A percentile compares a stretch with the other conserved stretches of the same genome.
These are phyloP conservation scores for Mirounga angustirostris DNA, from an alignment of 2,113 vertebrate genomes.

Conservation along the genomic window DNA sequence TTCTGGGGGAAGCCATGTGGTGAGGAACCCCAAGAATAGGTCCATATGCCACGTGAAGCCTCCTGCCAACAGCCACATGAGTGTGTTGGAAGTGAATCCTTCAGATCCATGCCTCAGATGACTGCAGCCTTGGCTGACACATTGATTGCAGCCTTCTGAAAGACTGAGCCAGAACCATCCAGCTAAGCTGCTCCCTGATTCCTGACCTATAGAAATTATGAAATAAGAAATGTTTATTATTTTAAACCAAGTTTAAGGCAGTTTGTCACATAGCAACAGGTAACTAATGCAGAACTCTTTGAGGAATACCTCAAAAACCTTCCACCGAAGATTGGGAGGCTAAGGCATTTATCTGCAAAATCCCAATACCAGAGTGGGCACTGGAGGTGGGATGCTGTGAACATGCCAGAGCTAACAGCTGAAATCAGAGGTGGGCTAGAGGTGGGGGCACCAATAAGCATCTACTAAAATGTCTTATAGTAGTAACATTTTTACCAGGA, in stretches of 20 bases:
- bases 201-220: not conserved
- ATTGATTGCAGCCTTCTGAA: not conserved
- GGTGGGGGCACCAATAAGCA: not conserved
- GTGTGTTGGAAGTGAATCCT: not conserved
- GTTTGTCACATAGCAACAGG: not conserved
- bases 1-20: not conserved
- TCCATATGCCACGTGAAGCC: not conserved
- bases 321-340: not conserved
- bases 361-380: not conserved
- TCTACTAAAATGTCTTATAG: not conserved
- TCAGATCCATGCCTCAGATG: not conserved
- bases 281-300: not conserved
- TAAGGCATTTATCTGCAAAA: not conserved
- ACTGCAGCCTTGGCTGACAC: not conserved
- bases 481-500: not conserved
- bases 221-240: constrained; percentile 1
- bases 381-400: not conserved
- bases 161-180: not conserved
- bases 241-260: not conserved
- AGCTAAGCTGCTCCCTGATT: not conserved
- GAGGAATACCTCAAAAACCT: not conserved
- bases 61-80: not conserved
- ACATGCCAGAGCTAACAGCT: not conserved
- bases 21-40: not conserved
- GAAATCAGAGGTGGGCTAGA: not conserved